Percentiles rank a stretch among this genome's conserved stretches.
These are phyloP conservation scores for Carposina sasakii DNA, from an alignment of 1,140 invertebrate species.

Conservation along the genomic window DNA sequence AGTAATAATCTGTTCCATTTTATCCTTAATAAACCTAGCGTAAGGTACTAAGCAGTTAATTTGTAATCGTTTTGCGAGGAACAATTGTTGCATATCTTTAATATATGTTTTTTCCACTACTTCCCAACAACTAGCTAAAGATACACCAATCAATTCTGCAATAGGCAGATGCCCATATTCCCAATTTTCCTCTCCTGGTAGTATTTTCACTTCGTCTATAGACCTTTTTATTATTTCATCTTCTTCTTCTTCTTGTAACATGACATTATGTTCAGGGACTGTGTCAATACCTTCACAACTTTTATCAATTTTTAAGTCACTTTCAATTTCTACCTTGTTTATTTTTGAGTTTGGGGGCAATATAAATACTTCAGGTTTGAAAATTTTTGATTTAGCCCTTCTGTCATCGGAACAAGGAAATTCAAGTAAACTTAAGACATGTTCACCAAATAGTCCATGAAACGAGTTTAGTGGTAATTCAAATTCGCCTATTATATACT, in stretches of 20 bases:
- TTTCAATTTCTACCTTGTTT: slow-evolving; percentile 31
- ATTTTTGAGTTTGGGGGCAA: slow-evolving; percentile 44
- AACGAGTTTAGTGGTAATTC: slow-evolving; percentile 57
- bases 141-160: slow-evolving; percentile 42
- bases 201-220: slow-evolving; percentile 39
- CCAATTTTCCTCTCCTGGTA: slow-evolving; percentile 72
- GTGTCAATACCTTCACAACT: too few species aligned
- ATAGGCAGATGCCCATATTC: slow-evolving; percentile 66
- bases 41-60: slow-evolving; percentile 71
- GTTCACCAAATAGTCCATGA: slow-evolving; percentile 66
- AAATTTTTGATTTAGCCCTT: slow-evolving; percentile 49
- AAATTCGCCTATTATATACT: slow-evolving; percentile 73
- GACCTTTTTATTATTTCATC: slow-evolving; percentile 26
- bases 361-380: slow-evolving; percentile 47
- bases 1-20: slow-evolving; percentile 70
- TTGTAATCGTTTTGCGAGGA: slow-evolving; percentile 70
- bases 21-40: slow-evolving; percentile 60
- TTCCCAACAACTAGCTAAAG: slow-evolving; percentile 73
- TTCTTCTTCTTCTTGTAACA: slow-evolving; percentile 22
- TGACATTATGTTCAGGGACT: too few species aligned
- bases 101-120: slow-evolving; percentile 72
- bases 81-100: slow-evolving; percentile 68
- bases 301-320: slow-evolving; percentile 40
- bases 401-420: slow-evolving; percentile 51
- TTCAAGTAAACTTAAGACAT: slow-evolving; percentile 45